Base-by-base conservation (phyloP, 1,140 invertebrate species). In the Sycobia sp. region DNA sequence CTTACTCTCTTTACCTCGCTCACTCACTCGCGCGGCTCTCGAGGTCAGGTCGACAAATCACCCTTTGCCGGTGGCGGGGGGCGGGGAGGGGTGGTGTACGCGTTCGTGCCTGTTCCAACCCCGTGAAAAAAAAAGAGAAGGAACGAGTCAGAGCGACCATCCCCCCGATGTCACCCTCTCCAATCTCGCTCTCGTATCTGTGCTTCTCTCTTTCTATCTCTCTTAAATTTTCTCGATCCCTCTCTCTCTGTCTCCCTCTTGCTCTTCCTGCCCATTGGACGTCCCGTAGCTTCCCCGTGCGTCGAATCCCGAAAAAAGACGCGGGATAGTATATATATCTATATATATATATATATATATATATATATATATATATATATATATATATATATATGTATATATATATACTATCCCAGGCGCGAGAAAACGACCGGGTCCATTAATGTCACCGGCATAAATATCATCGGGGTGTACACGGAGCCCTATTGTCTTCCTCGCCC, bases 1-100 rank as follows among this genome's bases (percentile, higher is more conserved):
- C 47, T 59, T 7, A 49, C 56, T 47, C 44, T 41, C 46, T 34
- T 22, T 29, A 22, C 54, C 20, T 22, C 25, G 41, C 27, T 56
- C 38, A 41, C 43, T 43, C 53, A 32, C n/a, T 32, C 50, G n/a
- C 29, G 27, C 22, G 32, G 18, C 74, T 11, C 71, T 75, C 78
- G 73, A 76, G 79, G 77, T 81, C 77, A 79, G 73, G 75, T 79
- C 77, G 76, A 79, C 78, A 77, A 80, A 80, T 80, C 78, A 80
- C 79, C 79, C 79, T 79, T 78, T 80, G 71, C 76, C 67, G 67
- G 66, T 4, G 29, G 4, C 29, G 29, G n/a, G n/a, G n/a, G 5
- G 29, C 29, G 29, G 11, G n/a, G 5, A 11, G 5, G 29, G 11
- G 29, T 32, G 11, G 65, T 66, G 64, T 67, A 68, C 60, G 65